These are phyloP conservation scores for Plodia interpunctella DNA, from an alignment of 1,140 invertebrate genomes.

Conservation along the genomic window DNA sequence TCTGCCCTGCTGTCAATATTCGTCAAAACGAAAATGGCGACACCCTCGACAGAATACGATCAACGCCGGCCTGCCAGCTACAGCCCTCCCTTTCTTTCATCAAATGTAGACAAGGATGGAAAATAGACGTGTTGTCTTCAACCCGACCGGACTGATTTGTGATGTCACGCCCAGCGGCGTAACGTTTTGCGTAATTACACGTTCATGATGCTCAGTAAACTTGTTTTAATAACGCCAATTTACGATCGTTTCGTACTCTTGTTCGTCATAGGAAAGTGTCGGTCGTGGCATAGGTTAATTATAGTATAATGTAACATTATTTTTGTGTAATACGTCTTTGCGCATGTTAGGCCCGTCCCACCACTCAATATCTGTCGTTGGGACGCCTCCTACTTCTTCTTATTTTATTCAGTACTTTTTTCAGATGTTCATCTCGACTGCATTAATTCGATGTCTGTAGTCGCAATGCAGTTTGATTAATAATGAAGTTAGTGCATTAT, in stretches of 20 bases:
- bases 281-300: slow-evolving; percentile 48
- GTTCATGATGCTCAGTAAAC: slow-evolving; percentile 59
- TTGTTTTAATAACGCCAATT: slow-evolving; percentile 72
- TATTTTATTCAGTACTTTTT: slow-evolving; percentile 70
- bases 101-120: slow-evolving; percentile 39
- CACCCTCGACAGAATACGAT: slow-evolving; percentile 73
- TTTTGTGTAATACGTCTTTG: slow-evolving; percentile 60
- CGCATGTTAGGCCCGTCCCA: slow-evolving; percentile 73
- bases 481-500: slow-evolving; percentile 42
- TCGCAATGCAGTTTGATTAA: slow-evolving; percentile 72
- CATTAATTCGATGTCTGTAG: slow-evolving; percentile 55
- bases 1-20: slow-evolving; percentile 76
- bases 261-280: slow-evolving; percentile 57
- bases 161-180: slow-evolving; percentile 75
- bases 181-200: slow-evolving; percentile 74
- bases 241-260: slow-evolving; percentile 55
- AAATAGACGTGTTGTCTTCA: slow-evolving; percentile 63
- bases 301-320: slow-evolving; percentile 42
- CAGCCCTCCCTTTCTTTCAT: slow-evolving; percentile 37
- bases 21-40: slow-evolving; percentile 77
- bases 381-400: slow-evolving; percentile 72
- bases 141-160: slow-evolving; percentile 67
- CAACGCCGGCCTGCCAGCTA: slow-evolving; percentile 53
- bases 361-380: slow-evolving; percentile 74
- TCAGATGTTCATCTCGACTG: slow-evolving; percentile 56